These are phyloP conservation scores for Boleophthalmus pectinirostris DNA, from an alignment of 2,113 vertebrate genomes.

Conservation along the genomic window DNA sequence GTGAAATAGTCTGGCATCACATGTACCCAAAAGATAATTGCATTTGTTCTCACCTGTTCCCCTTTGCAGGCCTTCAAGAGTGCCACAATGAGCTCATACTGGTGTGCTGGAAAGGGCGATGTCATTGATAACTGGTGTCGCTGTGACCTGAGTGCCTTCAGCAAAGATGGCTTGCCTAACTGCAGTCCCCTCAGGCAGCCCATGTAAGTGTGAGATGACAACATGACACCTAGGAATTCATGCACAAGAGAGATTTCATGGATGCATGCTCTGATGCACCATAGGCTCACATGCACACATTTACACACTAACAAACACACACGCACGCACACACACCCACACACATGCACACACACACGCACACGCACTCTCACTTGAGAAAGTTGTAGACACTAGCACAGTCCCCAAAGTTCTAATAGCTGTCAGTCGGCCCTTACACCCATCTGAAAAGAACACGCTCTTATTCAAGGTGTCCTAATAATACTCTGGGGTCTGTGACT, in stretches of 20 bases:
- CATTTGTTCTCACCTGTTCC: slow-evolving; percentile 76
- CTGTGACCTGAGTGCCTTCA: slow-evolving; percentile 95
- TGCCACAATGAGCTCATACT: slow-evolving; percentile 97
- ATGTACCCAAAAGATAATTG: slow-evolving; percentile 73
- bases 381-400: slow-evolving; percentile 48
- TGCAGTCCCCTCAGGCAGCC: slow-evolving; percentile 94
- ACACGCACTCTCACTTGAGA: slow-evolving; percentile 21
- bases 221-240: slow-evolving; percentile 53
- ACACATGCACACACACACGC: slow-evolving; percentile 10
- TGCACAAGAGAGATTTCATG: slow-evolving; percentile 45
- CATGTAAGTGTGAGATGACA: slow-evolving; percentile 82
- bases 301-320: not conserved
- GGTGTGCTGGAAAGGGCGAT: slow-evolving; percentile 97
- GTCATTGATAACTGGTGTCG: slow-evolving; percentile 99
- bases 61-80: slow-evolving; percentile 88
- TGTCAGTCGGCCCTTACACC: slow-evolving; percentile 63
- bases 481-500: slow-evolving; percentile 50
- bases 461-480: slow-evolving; percentile 61
- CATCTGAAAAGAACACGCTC: slow-evolving; percentile 53
- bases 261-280: slow-evolving; percentile 50
- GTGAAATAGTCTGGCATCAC: slow-evolving; percentile 44
- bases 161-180: slow-evolving; percentile 92
- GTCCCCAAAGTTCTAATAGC: slow-evolving; percentile 66
- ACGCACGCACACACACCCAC: not conserved
- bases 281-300: slow-evolving; percentile 30